Evolutionary conservation across 2,888 invertebrate species (phyloP), one percentile per base, ranked within the genome.

Genomic region (Zygaena filipendulae): DNA sequence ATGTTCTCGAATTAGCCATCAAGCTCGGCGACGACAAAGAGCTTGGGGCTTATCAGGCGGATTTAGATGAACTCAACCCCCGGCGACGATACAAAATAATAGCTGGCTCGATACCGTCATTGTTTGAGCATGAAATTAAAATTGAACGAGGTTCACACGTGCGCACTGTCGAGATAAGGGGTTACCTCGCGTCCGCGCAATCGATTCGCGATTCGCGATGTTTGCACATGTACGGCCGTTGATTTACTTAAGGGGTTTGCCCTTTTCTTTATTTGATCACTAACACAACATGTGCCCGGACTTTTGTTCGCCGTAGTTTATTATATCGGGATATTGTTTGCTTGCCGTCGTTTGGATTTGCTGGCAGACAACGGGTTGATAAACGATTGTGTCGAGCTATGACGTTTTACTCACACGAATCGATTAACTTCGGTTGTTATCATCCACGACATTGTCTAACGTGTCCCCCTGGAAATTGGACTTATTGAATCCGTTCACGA

Each of bases 91-190:
- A 70, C 69, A 71, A 71, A 74, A 77, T 75, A 77, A 77, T 77
- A 72, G 75, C 63, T 47, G 56, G 62, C 64, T 68, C 71, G 74
- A 75, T 77, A 72, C 61, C 77, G 70, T 64, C 75, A 79, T 79
- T 79, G 77, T 77, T 79, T 79, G 75, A 75, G 77, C 77, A 79
- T 79, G 77, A 79, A 79, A 79, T 79, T 79, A 79, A 79, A 79
- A 77, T 75, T 74, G 75, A 74, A 66, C 71, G 67, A 64, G 64
- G 69, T 77, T 79, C 77, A 77, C 77, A 79, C 77, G 77, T 79
- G 77, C 77, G 71, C 71, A 62, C 53, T 35, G 62, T 53, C 44
- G 53, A 68, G 77, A 79, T 77, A 77, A 77, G 75, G 74, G 75
- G 69, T 62, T 59, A 56, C 52, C 52, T 51, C 49, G 49, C 44